Base-by-base conservation (phyloP, 2,113 vertebrate species). In the Phyllostomus hastatus region DNA sequence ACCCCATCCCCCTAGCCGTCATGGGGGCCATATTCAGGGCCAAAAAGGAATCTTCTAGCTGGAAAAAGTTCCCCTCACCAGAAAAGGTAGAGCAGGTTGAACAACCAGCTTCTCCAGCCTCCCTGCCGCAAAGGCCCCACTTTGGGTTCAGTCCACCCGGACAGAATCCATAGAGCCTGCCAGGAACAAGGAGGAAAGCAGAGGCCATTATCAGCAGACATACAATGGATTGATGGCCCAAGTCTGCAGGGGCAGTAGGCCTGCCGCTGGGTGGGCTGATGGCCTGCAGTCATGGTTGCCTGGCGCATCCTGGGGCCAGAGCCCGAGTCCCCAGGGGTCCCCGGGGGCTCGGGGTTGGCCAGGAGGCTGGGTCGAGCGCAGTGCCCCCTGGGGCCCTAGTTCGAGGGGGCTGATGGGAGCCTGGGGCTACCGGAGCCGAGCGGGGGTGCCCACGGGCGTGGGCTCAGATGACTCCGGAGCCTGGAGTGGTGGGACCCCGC, bases 201-300 rank as follows among this genome's bases (percentile, higher is more conserved):
- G 41, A 59, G 59, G n/a, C 72, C 57, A 59, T 59, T 22, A 4
- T 2, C 4, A 59, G 14, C 28, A 46, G 50, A 72, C 31, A 6
- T 4, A 2, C 31, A 9, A 22, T 6, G 38, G 16, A n/a, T 5
- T 28, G 3, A 12, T 41, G 19, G 2, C 7, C 1, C 15, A 31
- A 70, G 59, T 78, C 72, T 46, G 59, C 35, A 22, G 16, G 57
- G 31, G 4, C 52, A 41, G 5, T 24, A 12, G 48, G 7, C 24
- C 24, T 38, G 38, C 7, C 24, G 0, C 33, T 35, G 33, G 33
- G 61, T 8, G 20, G 20, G 28, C 20, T 35, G 16, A 15, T 17
- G 59, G 48, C 31, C 61, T 35, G 22, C 46, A 33, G 61, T 86
- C 5, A 0, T 31, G 14, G 38, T 7, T 46, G 15, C 46, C 15